A percentile compares a stretch with the other conserved stretches of the same genome.
Evolutionary conservation across 1,140 invertebrate genomes (phyloP).

Genomic region (Heliconius congener): DNA sequence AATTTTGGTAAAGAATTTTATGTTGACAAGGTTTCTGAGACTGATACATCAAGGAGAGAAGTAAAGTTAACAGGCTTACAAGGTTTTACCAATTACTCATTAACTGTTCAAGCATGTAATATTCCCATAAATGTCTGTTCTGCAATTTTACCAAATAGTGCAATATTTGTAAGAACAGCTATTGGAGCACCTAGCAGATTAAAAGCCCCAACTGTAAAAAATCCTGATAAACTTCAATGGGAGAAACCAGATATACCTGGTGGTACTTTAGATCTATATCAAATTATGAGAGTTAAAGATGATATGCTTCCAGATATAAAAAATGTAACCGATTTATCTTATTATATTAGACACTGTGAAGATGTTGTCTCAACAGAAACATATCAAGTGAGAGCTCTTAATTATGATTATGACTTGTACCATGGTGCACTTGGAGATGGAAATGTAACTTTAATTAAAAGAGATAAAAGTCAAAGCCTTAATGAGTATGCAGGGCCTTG

Average conservation of each 20-base stretch:
- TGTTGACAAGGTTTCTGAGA: slow-evolving; percentile 50
- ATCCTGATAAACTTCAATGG: slow-evolving; percentile 59
- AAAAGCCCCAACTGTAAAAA: slow-evolving; percentile 73
- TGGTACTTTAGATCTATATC: slow-evolving; percentile 84
- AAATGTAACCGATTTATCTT: slow-evolving; percentile 65
- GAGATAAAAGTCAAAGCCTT: slow-evolving; percentile 34
- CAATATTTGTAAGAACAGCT: slow-evolving; percentile 79
- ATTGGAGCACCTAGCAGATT: slow-evolving; percentile 84
- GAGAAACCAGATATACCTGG: slow-evolving; percentile 83
- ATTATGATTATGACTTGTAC: slow-evolving; percentile 67
- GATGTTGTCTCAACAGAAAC: slow-evolving; percentile 56
- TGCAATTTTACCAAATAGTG: slow-evolving; percentile 59
- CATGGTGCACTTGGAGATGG: slow-evolving; percentile 61
- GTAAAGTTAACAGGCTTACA: slow-evolving; percentile 63
- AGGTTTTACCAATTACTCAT: slow-evolving; percentile 84
- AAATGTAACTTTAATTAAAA: slow-evolving; percentile 51
- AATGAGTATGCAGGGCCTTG: slow-evolving; percentile 71
- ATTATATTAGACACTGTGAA: slow-evolving; percentile 56
- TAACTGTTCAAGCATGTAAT: slow-evolving; percentile 87
- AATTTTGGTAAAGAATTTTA: slow-evolving; percentile 66
- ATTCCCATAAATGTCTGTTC: slow-evolving; percentile 83
- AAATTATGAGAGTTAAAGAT: slow-evolving; percentile 77
- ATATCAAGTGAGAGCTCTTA: slow-evolving; percentile 73
- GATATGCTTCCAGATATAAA: slow-evolving; percentile 56
- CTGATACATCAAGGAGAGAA: slow-evolving; percentile 54